These are phyloP conservation scores for Ascaphus truei DNA, from an alignment of 2,113 vertebrate species.

Conservation along the genomic window DNA sequence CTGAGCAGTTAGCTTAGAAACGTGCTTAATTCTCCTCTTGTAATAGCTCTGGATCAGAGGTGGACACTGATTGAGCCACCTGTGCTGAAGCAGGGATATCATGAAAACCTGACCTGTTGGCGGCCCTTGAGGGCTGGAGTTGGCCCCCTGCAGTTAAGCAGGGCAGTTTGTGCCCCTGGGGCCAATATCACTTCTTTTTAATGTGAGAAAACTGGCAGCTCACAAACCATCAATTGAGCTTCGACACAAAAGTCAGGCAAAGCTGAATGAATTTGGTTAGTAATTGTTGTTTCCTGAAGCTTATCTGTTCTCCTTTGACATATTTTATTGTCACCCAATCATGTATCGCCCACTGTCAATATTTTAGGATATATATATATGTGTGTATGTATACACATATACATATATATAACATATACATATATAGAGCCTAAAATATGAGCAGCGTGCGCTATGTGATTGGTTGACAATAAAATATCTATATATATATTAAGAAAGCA, in stretches of 20 bases:
- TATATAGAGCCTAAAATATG: no score
- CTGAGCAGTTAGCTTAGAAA: conserved; percentile 63
- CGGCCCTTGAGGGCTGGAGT: no score
- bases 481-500: no score
- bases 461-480: no score
- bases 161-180: conserved; percentile 58
- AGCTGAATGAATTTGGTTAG: conserved; percentile 74
- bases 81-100: no score
- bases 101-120: no score
- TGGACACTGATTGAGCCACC: no score
- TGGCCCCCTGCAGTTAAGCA: conserved; percentile 59
- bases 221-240: conserved; percentile 62
- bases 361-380: neutral
- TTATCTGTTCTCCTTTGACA: conserved; percentile 71
- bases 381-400: neutral
- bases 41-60: conserved; percentile 67
- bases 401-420: no score
- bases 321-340: conserved; percentile 68
- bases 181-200: conserved; percentile 64
- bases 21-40: conserved; percentile 64
- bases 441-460: no score
- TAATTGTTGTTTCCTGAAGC: conserved; percentile 63
- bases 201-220: conserved; percentile 68
- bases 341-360: conserved; percentile 41
- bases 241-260: conserved; percentile 71